Evolutionary conservation across 2,888 invertebrate species (phyloP).

Genomic region (Coleophora flavipennella): DNA sequence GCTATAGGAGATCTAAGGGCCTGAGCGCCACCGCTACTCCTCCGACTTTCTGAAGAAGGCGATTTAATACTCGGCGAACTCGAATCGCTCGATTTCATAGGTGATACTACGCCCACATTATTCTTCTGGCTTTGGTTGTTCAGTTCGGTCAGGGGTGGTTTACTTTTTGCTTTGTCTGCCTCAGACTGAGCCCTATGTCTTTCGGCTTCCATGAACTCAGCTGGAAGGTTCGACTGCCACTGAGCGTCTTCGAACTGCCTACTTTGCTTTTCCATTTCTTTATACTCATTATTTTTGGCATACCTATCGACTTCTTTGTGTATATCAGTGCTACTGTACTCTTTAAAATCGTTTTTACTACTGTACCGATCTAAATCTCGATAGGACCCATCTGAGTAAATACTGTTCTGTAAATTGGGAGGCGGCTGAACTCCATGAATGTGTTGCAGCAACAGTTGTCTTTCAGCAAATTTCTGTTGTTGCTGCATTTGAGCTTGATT

Average conservation of each 20-base stretch:
- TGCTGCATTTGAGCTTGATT: slow-evolving; percentile 76
- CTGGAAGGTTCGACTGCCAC: slow-evolving; percentile 50
- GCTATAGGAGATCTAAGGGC: slow-evolving; percentile 86
- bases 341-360: slow-evolving; percentile 59
- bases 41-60: slow-evolving; percentile 62
- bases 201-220: slow-evolving; percentile 47
- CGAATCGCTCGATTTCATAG: slow-evolving; percentile 65
- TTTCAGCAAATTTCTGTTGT: slow-evolving; percentile 76
- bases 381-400: slow-evolving; percentile 61
- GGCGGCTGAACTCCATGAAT: slow-evolving; percentile 70
- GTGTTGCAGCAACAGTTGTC: slow-evolving; percentile 75
- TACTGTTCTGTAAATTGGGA: slow-evolving; percentile 62
- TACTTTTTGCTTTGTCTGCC: slow-evolving; percentile 42
- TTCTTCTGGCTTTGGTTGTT: slow-evolving; percentile 43
- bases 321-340: slow-evolving; percentile 51
- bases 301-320: slow-evolving; percentile 55
- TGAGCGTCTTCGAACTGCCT: slow-evolving; percentile 52
- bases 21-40: slow-evolving; percentile 70
- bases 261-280: slow-evolving; percentile 50
- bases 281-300: slow-evolving; percentile 52
- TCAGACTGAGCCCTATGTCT: slow-evolving; percentile 43
- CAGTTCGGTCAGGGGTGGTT: slow-evolving; percentile 47
- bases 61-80: slow-evolving; percentile 63
- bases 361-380: slow-evolving; percentile 61
- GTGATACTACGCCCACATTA: slow-evolving; percentile 41